Evolutionary conservation across 2,888 invertebrate species (phyloP).

Genomic region (Conops quadrifasciatus): DNA sequence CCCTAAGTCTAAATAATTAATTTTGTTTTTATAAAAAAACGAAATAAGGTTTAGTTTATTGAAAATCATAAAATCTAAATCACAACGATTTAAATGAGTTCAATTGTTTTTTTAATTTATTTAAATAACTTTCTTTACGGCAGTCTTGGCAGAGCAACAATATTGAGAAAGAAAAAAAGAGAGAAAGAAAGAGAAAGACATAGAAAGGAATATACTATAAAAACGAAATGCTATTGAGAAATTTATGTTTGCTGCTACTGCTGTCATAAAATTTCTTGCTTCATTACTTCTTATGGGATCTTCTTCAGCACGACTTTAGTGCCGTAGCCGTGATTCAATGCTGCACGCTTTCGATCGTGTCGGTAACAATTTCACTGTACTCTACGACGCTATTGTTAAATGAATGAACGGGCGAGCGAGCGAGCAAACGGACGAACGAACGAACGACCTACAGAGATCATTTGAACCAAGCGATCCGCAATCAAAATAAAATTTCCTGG

Average conservation of each 20-base stretch:
- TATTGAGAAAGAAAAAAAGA: background rate
- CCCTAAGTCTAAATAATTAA: background rate
- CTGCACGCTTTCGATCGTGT: constrained; percentile 33
- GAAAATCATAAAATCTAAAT: background rate
- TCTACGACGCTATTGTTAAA: background rate
- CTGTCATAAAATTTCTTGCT: constrained; percentile 35
- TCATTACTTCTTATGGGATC: constrained; percentile 28
- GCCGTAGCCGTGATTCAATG: constrained; percentile 33
- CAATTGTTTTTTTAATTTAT: constrained; percentile 30
- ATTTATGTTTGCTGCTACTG: constrained; percentile 19
- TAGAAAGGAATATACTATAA: background rate
- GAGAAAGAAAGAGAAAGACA: background rate
- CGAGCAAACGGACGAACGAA: background rate
- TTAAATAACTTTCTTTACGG: background rate
- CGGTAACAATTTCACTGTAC: constrained; percentile 33
- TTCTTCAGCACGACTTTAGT: constrained; percentile 32
- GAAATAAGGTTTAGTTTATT: no score
- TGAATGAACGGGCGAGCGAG: no score
- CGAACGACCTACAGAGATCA: background rate
- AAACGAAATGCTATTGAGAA: no score
- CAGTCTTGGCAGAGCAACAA: constrained; percentile 7
- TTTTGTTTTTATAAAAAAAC: background rate
- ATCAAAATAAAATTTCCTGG: constrained; percentile 45
- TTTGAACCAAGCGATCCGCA: constrained; percentile 34
- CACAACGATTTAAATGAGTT: constrained; percentile 30